Evolutionary conservation across 2,888 invertebrate genomes (phyloP), one percentile per base, ranked within the genome.

Genomic region (Drosophila diplacantha): DNA sequence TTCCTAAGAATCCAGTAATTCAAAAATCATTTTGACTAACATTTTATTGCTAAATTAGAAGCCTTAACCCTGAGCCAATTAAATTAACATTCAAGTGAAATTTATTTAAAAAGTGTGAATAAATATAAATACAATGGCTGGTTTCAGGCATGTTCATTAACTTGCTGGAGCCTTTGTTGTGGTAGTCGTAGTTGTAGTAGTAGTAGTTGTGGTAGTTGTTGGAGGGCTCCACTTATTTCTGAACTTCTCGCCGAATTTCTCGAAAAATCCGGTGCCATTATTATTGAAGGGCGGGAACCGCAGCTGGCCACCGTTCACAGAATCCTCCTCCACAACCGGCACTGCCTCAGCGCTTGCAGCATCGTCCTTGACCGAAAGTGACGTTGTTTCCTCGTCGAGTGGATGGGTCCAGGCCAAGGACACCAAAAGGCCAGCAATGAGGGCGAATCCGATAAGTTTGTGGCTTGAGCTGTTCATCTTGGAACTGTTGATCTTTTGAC

Each of bases 371-470:
- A 16, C n/a, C n/a, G 34, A 2, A 11, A 31, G n/a, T 5, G 64
- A 11, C 0, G 34, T 16, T n/a, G 35, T 50, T 11, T 43, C 20
- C 20, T 57, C 59, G 20, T 43, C 51, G 31, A 61, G 50, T n/a
- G 61, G 61, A 12, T 50, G 50, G 7, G 64, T 6, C 61, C 41
- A 63, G 41, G 64, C 61, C 34, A 61, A 43, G 41, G 61, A 61
- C n/a, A 50, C 50, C 35, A 61, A 35, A 18, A 61, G 31, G 29
- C 64, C 64, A n/a, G 50, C 49, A n/a, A 50, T 50, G 6, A 61
- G 35, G 35, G 41, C 41, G n/a, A 32, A 4, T 34, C 60, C 63
- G 18, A 62, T 6, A 12, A 61, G 41, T 31, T 63, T 63, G 35
- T 49, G 35, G 41, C 34, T 41, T 14, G 9, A 29, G 29, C 34